phyloP scores from a whole-genome alignment of 2,888 invertebrate species.

The Hydrotaea cyrtoneurina region DNA sequence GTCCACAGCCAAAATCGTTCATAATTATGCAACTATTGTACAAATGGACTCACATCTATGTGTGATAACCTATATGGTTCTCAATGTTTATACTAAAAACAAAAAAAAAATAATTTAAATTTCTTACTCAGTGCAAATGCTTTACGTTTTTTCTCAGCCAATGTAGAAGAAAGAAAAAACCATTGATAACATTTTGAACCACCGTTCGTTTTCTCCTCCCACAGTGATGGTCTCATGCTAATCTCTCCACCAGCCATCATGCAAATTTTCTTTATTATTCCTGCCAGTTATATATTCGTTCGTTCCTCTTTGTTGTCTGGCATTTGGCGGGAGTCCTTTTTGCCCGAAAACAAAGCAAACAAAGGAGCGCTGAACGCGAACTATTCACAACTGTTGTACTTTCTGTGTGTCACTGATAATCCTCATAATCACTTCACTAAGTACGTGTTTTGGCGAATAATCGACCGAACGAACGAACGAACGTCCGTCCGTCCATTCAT shows the following conservation, averaged over 20 bases:
- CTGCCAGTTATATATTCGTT: neutral
- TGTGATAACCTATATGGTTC: too few species aligned
- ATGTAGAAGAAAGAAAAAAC: too few species aligned
- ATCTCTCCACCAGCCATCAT: neutral
- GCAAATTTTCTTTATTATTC: slow-evolving; percentile 24
- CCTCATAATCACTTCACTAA: slow-evolving; percentile 35
- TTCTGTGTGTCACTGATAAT: slow-evolving; percentile 22
- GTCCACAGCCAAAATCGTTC: too few species aligned
- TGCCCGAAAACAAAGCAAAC: slow-evolving; percentile 9
- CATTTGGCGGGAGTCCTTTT: neutral
- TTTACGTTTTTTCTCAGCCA: too few species aligned
- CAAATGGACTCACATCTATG: too few species aligned
- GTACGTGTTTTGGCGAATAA: slow-evolving; percentile 28
- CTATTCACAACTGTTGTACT: slow-evolving; percentile 22
- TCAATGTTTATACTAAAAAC: too few species aligned
- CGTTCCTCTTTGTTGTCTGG: neutral
- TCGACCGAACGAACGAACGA: neutral
- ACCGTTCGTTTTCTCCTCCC: neutral
- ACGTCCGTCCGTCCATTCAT: too few species aligned
- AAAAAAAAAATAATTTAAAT: too few species aligned
- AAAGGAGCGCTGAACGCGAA: neutral
- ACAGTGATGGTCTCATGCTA: neutral
- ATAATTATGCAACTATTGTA: too few species aligned
- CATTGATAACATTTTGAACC: too few species aligned
- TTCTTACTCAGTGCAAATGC: too few species aligned